Evolutionary conservation across 2,113 vertebrate genomes (phyloP), one percentile per base, ranked within the genome.

Genomic region (Cricetomys ansorgei): DNA sequence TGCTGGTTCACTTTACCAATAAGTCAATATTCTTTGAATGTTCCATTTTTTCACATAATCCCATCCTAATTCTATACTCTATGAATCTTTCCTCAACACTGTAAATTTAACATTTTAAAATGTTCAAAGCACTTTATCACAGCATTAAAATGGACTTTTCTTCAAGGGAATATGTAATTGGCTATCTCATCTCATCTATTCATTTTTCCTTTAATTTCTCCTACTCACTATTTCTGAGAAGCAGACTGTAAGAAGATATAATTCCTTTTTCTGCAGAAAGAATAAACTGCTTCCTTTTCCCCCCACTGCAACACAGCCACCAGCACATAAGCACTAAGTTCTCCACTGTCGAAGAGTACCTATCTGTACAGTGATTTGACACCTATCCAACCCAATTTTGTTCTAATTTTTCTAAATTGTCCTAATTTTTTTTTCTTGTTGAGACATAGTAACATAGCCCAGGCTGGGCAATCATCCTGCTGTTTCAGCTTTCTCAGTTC

Each of bases 111-210:
- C 21, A 65, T 57, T 92, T 75, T 79, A 84, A 85, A 88, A 72
- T 34, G 55, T 83, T 94, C 73, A 94, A 96, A 96, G 88, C 17
- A 21, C 64, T 85, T 88, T 70, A 94, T 70, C 29, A 43, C 37
- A 64, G 21, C 17, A 93, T 15, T 85, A 86, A 95, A 85, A 67
- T 27, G 23, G 23, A 75, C 55, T 81, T 64, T 89, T 96, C 67
- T 81, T 76, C 40, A 11, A n/a, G 34, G 79, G 31, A 59, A 87
- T n/a, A 90, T 4, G 17, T 48, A 95, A 96, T 84, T 43, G 50
- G 57, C 7, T n/a, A 76, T 73, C 31, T 92, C 57, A 43, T 53
- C 29, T 73, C 57, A 93, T 69, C n/a, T n/a, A n/a, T n/a, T n/a
- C 53, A 59, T 48, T 70, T 89, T 50, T 75, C 21, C 57, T 75